Evolutionary conservation across 2,797 vertebrate species (phyloP).

Genomic region (Halcyon chelicuti): DNA sequence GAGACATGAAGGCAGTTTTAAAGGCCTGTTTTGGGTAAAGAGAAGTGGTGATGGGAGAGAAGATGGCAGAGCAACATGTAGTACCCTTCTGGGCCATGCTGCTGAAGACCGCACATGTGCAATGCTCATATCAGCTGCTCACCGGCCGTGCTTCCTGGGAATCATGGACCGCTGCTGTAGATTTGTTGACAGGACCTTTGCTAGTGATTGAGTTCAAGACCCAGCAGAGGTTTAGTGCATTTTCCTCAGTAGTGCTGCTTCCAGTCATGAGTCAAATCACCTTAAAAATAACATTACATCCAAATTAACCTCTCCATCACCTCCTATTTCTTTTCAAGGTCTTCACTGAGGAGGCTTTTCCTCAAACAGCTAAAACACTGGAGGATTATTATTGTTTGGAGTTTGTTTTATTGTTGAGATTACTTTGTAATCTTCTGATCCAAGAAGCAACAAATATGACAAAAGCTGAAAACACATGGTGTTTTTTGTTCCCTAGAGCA

Average conservation of each 20-base stretch:
- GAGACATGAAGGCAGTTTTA: background rate
- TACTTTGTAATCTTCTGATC: constrained; percentile 2
- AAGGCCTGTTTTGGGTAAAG: background rate
- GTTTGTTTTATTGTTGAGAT: background rate
- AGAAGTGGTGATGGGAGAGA: background rate
- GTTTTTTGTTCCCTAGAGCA: background rate
- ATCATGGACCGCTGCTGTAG: background rate
- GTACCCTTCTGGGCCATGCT: background rate
- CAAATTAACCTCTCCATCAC: background rate
- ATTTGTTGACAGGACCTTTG: background rate
- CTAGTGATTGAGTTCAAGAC: background rate
- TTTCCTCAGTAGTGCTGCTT: background rate
- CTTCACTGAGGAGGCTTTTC: background rate
- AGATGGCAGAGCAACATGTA: background rate
- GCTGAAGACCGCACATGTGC: background rate
- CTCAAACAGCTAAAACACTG: background rate
- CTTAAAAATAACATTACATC: background rate
- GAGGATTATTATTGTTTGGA: background rate
- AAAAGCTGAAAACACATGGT: background rate
- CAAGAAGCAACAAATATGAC: background rate
- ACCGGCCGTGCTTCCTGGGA: background rate
- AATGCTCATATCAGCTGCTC: background rate
- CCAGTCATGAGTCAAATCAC: background rate
- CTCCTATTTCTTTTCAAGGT: background rate
- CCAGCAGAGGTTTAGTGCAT: background rate